Conservation (phyloP, 2,888 invertebrate species). For the Eupithecia subumbrata region DNA sequence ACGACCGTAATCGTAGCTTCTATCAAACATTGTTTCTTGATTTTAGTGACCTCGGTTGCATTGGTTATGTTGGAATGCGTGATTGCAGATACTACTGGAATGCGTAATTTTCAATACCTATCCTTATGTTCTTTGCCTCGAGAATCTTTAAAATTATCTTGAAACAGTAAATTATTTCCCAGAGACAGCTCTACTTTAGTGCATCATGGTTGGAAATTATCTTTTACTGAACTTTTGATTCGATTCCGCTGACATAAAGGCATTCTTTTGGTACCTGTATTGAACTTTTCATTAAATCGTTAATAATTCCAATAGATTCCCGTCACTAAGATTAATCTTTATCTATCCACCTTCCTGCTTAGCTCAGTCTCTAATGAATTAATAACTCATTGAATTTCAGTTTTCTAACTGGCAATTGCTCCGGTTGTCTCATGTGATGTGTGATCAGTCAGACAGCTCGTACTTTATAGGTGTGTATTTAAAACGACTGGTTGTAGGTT, state of each 20-base stretch:
- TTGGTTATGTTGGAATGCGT: slow-evolving; percentile 33
- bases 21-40: slow-evolving; percentile 44
- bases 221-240: neutral
- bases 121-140: neutral
- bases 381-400: slow-evolving; percentile 39
- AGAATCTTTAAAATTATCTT: neutral
- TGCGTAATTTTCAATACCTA: slow-evolving; percentile 17
- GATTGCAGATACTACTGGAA: slow-evolving; percentile 33
- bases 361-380: slow-evolving; percentile 37
- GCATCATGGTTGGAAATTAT: neutral
- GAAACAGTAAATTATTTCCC: neutral
- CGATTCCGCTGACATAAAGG: neutral
- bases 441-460: slow-evolving; percentile 32
- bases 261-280: neutral
- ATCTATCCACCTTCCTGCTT: slow-evolving; percentile 38
- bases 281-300: neutral
- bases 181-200: neutral
- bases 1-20: slow-evolving; percentile 39
- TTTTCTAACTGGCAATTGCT: slow-evolving; percentile 39
- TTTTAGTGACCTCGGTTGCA: slow-evolving; percentile 39
- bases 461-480: slow-evolving; percentile 40
- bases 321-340: slow-evolving; percentile 37
- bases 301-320: slow-evolving; percentile 28
- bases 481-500: slow-evolving; percentile 36
- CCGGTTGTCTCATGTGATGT: slow-evolving; percentile 36